A percentile compares a stretch with the other conserved stretches of the same genome.
phyloP scores from a whole-genome alignment of 2,113 vertebrate species.

The Pterophyllum scalare region DNA sequence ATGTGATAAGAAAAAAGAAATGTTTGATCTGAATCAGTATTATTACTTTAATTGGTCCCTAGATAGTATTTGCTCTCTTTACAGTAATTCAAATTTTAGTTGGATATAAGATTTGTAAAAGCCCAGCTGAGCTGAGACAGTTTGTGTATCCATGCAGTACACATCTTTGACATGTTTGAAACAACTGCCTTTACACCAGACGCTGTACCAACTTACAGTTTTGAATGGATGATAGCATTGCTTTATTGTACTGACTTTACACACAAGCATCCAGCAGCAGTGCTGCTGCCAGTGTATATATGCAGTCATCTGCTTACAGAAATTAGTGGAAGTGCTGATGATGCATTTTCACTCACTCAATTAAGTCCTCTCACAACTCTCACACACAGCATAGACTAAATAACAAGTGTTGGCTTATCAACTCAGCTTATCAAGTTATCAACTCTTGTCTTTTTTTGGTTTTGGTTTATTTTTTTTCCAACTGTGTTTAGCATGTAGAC shows the following conservation, averaged over 20 bases:
- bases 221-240: background rate
- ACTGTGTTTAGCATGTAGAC: background rate
- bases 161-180: background rate
- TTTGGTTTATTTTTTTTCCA: rapidly evolving
- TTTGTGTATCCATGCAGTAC: background rate
- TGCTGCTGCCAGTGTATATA: background rate
- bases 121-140: background rate
- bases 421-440: too few relatives aligned
- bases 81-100: background rate
- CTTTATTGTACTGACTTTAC: background rate
- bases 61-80: background rate
- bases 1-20: slow-evolving; percentile 13
- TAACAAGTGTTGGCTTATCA: background rate
- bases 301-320: too few relatives aligned
- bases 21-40: background rate
- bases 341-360: background rate
- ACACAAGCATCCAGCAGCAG: background rate
- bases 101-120: slow-evolving; percentile 9
- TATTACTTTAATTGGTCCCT: background rate
- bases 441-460: background rate
- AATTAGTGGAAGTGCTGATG: background rate
- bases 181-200: background rate
- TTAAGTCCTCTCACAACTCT: background rate
- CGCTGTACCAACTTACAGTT: background rate
- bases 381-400: background rate